Evolutionary conservation across 1,140 invertebrate genomes (phyloP), one percentile per base, ranked within the genome.

Genomic region (Philaenus spumarius): DNA sequence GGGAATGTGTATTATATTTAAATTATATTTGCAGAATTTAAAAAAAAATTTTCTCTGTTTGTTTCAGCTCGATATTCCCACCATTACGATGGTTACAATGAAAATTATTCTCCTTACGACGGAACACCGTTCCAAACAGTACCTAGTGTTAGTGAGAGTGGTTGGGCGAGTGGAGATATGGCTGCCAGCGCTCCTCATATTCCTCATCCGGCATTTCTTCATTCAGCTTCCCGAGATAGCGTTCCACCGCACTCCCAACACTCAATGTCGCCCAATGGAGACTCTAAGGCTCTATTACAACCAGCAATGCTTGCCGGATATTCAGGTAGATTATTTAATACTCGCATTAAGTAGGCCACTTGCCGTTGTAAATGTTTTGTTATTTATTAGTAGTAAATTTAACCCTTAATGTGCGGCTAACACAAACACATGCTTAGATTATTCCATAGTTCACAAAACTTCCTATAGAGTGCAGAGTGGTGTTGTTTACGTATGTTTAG

Each of bases 81-180:
- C 48, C 73, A 70, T 43, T 82, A 84, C 61, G 84, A 89, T 45
- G 77, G 78, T 3, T 87, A 87, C 68, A 75, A 73, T 59, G 78
- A 82, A 60, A 71, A 77, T 14, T 86, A 84, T 67, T 72, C 77
- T 40, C 78, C 82, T 9, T 89, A 86, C 65, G 88, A 91, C 64
- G 78, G 80, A 46, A 79, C 81, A 59, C 79, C 84, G 53, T 93
- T 90, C 72, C 89, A 90, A 74, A 85, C 87, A 55, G 91, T 93
- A 66, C 89, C 90, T 14, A 81, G 82, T 62, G 80, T 78, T 1
- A 64, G 69, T 55, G 78, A 74, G 64, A 74, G 72, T 68, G 75
- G 76, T 23, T 71, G 65, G 56, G 54, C 45, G 60, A 74, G 40
- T 75, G 73, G 72, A 62, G 67, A 7, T 12, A 42, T 26, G 61